Percentiles rank a stretch among this genome's conserved stretches.
Conservation (phyloP, 2,797 vertebrate genomes). For the Sebastes reedi region DNA sequence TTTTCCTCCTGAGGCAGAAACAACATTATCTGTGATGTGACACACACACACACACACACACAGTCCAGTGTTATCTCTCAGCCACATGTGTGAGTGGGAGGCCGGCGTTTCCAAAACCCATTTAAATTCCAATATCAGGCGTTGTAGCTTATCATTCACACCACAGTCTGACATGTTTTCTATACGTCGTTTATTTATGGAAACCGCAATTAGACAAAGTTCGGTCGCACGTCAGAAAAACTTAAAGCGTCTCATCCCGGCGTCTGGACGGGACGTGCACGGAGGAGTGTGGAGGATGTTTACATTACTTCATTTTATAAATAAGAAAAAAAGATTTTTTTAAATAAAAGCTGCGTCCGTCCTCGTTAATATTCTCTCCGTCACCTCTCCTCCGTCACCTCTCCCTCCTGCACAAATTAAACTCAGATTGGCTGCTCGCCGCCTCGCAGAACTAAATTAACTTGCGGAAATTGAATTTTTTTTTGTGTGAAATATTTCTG, state of each 20-base stretch:
- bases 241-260: neutral
- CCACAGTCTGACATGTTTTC: neutral
- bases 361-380: constrained; percentile 28
- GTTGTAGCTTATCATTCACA: neutral
- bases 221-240: neutral
- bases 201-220: neutral
- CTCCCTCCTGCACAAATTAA: constrained; percentile 32
- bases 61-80: neutral
- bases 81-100: neutral
- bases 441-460: constrained; percentile 38
- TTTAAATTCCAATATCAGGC: neutral
- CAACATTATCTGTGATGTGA: neutral
- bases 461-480: constrained; percentile 48
- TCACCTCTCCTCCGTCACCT: constrained; percentile 34
- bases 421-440: constrained; percentile 19
- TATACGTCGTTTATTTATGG: neutral
- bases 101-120: neutral
- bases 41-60: neutral
- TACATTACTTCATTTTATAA: neutral
- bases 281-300: neutral
- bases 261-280: neutral
- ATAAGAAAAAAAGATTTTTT: neutral
- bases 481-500: constrained; percentile 31
- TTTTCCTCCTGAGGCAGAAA: neutral
- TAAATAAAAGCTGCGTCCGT: neutral